These are phyloP conservation scores for Cheirogaleus medius DNA, from an alignment of 2,113 vertebrate species.

Conservation along the genomic window DNA sequence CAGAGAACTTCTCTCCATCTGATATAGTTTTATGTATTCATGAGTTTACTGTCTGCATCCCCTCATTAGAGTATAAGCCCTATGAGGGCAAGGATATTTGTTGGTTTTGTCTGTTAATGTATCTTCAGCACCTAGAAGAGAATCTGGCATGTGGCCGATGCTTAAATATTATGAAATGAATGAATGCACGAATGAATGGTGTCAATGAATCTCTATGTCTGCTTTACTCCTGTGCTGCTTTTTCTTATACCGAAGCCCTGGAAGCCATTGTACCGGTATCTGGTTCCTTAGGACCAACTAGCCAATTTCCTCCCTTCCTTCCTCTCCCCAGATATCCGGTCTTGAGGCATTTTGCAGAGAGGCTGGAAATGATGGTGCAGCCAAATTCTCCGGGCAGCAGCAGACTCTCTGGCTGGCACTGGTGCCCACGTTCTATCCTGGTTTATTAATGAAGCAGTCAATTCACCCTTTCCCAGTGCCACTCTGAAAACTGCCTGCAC, in stretches of 20 bases:
- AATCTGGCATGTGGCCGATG: background rate
- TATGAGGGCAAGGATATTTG: background rate
- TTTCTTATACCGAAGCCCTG: accelerated
- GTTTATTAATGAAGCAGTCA: conserved; percentile 21
- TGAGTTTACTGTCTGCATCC: background rate
- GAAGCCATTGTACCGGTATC: background rate
- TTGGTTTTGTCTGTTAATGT: background rate
- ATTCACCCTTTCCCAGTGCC: background rate
- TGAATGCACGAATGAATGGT: background rate
- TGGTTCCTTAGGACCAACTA: background rate
- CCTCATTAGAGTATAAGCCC: background rate
- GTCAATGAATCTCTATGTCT: background rate
- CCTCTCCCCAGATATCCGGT: background rate
- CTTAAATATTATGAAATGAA: background rate
- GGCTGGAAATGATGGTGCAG: background rate
- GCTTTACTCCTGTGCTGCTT: background rate
- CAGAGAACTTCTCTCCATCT: background rate
- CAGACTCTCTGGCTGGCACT: background rate
- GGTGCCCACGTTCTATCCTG: background rate
- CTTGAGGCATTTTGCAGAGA: background rate
- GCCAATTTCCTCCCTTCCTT: conserved; percentile 34
- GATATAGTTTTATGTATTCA: background rate
- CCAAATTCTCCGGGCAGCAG: background rate
- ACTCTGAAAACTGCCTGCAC: background rate
- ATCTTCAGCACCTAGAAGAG: background rate